phyloP scores from a whole-genome alignment of 2,797 vertebrate genomes.

The Sebastes matsubarae region DNA sequence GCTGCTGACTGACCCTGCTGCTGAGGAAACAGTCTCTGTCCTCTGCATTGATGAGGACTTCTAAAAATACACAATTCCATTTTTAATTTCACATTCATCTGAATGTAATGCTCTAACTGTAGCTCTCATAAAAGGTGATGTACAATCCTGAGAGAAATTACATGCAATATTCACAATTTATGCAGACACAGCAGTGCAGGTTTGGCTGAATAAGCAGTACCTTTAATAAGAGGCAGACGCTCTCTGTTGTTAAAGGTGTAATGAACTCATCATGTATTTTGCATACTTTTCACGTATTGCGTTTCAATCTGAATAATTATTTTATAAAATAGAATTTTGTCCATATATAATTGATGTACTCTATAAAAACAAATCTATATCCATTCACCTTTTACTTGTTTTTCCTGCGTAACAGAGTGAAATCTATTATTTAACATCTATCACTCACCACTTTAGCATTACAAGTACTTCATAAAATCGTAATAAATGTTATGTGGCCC shows the following conservation, averaged over 20 bases:
- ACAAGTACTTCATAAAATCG: constrained; percentile 61
- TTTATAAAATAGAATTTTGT: not conserved
- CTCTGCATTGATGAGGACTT: constrained; percentile 18
- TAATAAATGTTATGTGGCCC: constrained; percentile 45
- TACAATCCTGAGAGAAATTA: constrained; percentile 12
- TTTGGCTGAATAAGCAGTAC: constrained; percentile 38
- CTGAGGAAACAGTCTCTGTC: constrained; percentile 37
- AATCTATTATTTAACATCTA: constrained; percentile 53
- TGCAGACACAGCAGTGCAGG: constrained; percentile 38
- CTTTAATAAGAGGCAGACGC: not conserved
- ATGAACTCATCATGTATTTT: not conserved
- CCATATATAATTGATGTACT: not conserved
- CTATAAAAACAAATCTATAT: not conserved
- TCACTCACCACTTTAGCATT: constrained; percentile 35
- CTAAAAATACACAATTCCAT: constrained; percentile 30
- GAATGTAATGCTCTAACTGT: not conserved
- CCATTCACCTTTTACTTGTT: not conserved
- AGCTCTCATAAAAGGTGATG: not conserved
- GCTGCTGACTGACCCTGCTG: constrained; percentile 48
- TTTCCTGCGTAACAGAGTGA: not conserved
- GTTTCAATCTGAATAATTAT: not conserved
- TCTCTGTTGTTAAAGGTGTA: not conserved
- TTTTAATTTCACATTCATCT: constrained; percentile 3
- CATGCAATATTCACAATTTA: constrained; percentile 22
- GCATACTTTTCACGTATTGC: not conserved